Evolutionary conservation across 2,888 invertebrate species (phyloP), one percentile per base, ranked within the genome.

Genomic region (Drosophila stalkeri): DNA sequence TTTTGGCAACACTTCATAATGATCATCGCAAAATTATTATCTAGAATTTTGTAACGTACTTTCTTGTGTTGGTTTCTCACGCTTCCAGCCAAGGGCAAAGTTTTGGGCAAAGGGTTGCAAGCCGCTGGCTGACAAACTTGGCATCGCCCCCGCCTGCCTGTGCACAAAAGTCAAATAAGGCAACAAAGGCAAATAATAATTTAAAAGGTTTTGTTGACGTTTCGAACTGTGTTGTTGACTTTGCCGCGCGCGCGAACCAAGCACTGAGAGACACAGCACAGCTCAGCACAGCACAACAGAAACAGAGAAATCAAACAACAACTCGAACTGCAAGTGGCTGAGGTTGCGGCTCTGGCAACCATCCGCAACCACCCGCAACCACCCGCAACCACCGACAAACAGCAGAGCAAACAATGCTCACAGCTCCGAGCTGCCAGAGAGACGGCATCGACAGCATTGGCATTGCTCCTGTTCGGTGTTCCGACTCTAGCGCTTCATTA

Each of bases 151-250:
- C 80, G 41, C 49, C 20, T 8, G 14, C 37, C 12, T 16, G 85
- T 67, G 68, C 70, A 68, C 73, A 75, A 89, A 89, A 89, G 77
- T 84, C 77, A 89, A 87, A 87, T 86, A 87, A 86, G 77, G 84
- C 86, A 88, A 88, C 85, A 85, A 85, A 89, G 81, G 86, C 84
- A 87, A 87, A 87, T 87, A 87, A 87, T 87, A 87, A 87, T 87
- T 87, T 87, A 89, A 87, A 87, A 87, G 87, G 87, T 87, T 87
- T 78, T 87, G 87, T 87, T 87, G 87, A 87, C 89, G 84, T 87
- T 87, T 83, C 88, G 85, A 90, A 89, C 85, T 86, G 86, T 86
- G 83, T 90, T 90, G 90, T 90, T 90, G 90, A 90, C 89, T 90
- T 90, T 81, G 85, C 76, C 89, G 90, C 91, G 90, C 87, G 90